A percentile compares a stretch with the other conserved stretches of the same genome.
Conservation (phyloP, 2,888 invertebrate genomes). For the Acrobasis consociella region DNA sequence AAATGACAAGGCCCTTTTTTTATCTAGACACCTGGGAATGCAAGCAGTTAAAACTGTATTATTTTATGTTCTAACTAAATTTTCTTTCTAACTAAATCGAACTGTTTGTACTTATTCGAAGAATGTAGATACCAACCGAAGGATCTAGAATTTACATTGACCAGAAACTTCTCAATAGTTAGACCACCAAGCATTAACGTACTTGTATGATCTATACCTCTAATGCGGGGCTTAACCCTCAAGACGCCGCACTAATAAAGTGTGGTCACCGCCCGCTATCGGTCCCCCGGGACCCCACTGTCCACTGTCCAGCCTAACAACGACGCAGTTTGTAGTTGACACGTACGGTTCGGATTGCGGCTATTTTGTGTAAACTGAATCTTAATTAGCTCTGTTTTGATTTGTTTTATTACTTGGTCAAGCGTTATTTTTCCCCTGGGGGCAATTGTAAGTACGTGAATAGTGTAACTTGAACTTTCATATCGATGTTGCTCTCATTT, state of each 20-base stretch:
- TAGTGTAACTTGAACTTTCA: neutral
- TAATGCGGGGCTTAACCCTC: conserved; percentile 27
- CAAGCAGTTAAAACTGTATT: too few species aligned
- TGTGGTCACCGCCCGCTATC: conserved; percentile 50
- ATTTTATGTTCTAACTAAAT: too few species aligned
- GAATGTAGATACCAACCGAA: too few species aligned
- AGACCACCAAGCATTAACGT: neutral
- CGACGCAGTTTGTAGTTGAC: neutral
- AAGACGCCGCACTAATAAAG: conserved; percentile 59
- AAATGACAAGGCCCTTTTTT: too few species aligned
- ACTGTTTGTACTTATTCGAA: too few species aligned
- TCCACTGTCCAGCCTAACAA: conserved; percentile 1
- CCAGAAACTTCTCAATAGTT: neutral
- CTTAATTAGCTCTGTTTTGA: conserved; percentile 14
- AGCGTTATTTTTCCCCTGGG: conserved; percentile 5
- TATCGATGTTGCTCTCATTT: neutral
- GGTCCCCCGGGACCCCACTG: conserved; percentile 7
- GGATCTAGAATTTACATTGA: too few species aligned
- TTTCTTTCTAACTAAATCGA: too few species aligned
- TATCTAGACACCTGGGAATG: too few species aligned
- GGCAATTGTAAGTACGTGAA: neutral
- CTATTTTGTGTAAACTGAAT: conserved; percentile 18
- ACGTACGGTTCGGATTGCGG: conserved; percentile 11
- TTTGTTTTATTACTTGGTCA: conserved; percentile 5
- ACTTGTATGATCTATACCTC: neutral